phyloP scores from a whole-genome alignment of 2,888 invertebrate genomes.

The Pelosia muscerda region DNA sequence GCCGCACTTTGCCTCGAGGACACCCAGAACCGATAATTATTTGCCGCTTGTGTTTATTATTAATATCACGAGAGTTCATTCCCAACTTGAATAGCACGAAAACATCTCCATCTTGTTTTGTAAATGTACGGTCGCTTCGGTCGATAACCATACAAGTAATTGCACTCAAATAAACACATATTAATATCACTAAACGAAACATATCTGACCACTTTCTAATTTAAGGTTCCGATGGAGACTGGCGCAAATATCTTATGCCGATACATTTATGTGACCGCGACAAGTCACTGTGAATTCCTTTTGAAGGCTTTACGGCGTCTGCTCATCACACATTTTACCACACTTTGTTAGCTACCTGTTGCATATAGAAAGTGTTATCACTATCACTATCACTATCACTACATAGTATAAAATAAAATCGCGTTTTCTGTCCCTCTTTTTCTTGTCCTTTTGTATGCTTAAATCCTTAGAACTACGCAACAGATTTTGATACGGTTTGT shows the following conservation, averaged over 20 bases:
- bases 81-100: not conserved
- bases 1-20: slow-evolving; percentile 3
- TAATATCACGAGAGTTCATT: not conserved
- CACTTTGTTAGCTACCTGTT: too few species aligned
- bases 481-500: too few species aligned
- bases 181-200: slow-evolving; percentile 1
- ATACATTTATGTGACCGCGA: slow-evolving; percentile 1
- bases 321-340: not conserved
- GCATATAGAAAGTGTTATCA: too few species aligned
- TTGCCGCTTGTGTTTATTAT: slow-evolving; percentile 18
- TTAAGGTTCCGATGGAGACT: slow-evolving; percentile 11
- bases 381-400: too few species aligned
- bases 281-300: not conserved
- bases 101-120: not conserved
- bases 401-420: too few species aligned
- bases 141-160: not conserved
- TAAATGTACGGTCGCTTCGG: not conserved
- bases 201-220: slow-evolving; percentile 23
- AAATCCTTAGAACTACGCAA: too few species aligned
- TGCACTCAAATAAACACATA: slow-evolving; percentile 8
- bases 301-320: not conserved
- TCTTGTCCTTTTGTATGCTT: too few species aligned
- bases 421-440: too few species aligned
- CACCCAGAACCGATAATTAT: slow-evolving; percentile 26
- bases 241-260: not conserved